These are phyloP conservation scores for Zaprionus bogoriensis DNA, from an alignment of 2,888 invertebrate species.

Conservation along the genomic window DNA sequence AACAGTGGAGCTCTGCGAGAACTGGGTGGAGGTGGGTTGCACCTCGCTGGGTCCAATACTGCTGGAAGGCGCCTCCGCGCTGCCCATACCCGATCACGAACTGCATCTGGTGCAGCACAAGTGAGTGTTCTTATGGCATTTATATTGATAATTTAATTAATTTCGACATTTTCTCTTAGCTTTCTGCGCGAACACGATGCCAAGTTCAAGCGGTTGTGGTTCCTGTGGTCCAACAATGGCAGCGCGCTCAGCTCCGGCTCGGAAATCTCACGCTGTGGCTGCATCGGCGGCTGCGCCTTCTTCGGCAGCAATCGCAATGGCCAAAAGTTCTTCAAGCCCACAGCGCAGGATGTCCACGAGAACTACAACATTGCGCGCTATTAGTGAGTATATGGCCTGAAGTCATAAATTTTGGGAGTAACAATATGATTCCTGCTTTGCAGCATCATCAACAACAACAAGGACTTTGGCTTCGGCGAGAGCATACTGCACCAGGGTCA, in stretches of 20 bases:
- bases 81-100: conserved; percentile 90
- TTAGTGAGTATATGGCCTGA: conserved; percentile 77
- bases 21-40: conserved; percentile 96
- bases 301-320: conserved; percentile 97
- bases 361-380: conserved; percentile 90
- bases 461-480: conserved; percentile 96
- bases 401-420: not conserved
- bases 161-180: conserved; percentile 61
- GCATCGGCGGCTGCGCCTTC: conserved; percentile 96
- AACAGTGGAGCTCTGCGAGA: conserved; percentile 84
- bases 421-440: not conserved
- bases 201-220: conserved; percentile 94
- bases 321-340: conserved; percentile 93
- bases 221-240: conserved; percentile 90
- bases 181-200: conserved; percentile 93
- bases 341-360: conserved; percentile 90
- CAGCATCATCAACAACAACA: conserved; percentile 89
- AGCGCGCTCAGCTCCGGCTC: conserved; percentile 83
- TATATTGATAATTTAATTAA: not conserved
- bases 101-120: conserved; percentile 91
- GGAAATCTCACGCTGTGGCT: conserved; percentile 92
- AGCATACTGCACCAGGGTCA: conserved; percentile 94
- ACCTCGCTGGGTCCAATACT: conserved; percentile 94
- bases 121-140: conserved; percentile 79
- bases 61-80: conserved; percentile 93